These are phyloP conservation scores for Willowsia nigromaculata DNA, from an alignment of 2,888 invertebrate genomes.

Conservation along the genomic window DNA sequence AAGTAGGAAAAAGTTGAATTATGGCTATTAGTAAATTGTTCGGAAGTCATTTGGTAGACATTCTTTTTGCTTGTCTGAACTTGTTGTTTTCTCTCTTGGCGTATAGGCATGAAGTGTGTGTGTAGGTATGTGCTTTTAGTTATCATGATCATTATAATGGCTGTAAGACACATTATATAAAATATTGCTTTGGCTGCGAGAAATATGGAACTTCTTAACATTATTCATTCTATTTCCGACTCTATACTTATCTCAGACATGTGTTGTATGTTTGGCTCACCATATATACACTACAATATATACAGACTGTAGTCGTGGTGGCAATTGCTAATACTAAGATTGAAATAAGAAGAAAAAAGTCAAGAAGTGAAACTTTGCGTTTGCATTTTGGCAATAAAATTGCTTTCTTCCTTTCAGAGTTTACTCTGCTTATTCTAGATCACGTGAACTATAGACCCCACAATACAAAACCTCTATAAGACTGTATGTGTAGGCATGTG, in stretches of 20 bases:
- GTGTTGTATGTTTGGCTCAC: background rate
- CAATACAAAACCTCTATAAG: no score
- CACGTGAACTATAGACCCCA: background rate
- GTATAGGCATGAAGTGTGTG: slow-evolving; percentile 35
- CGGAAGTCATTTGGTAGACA: slow-evolving; percentile 69
- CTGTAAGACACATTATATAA: background rate
- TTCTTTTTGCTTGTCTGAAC: slow-evolving; percentile 54
- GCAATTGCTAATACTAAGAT: background rate
- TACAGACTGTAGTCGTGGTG: background rate
- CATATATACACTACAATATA: no score
- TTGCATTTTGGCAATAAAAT: slow-evolving; percentile 57
- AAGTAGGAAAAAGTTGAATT: slow-evolving; percentile 65
- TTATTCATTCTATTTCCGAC: slow-evolving; percentile 64
- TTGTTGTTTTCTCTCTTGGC: slow-evolving; percentile 30
- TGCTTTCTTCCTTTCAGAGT: slow-evolving; percentile 37
- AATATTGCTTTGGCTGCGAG: slow-evolving; percentile 17
- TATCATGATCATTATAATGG: background rate
- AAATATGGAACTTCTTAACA: slow-evolving; percentile 61
- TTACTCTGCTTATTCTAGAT: background rate
- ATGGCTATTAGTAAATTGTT: slow-evolving; percentile 72
- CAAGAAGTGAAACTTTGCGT: slow-evolving; percentile 46
- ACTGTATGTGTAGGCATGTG: no score
- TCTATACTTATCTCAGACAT: background rate
- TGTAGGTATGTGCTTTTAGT: background rate
- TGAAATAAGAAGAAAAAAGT: slow-evolving; percentile 23